These are phyloP conservation scores for Trypoxylus dichotomus DNA, from an alignment of 1,140 invertebrate genomes.

Conservation along the genomic window DNA sequence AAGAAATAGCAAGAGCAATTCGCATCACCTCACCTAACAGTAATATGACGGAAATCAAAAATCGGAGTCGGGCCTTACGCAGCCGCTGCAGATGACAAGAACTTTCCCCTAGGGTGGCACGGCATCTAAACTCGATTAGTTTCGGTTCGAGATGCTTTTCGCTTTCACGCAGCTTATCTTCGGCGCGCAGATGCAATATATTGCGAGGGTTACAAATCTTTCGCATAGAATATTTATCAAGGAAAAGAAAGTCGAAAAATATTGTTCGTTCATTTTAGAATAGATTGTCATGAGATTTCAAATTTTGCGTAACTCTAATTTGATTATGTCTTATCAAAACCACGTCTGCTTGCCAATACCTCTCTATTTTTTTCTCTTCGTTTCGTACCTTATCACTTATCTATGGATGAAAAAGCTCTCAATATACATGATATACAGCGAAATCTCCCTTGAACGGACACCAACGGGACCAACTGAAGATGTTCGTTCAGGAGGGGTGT, in stretches of 20 bases:
- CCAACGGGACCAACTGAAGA: too few relatives aligned
- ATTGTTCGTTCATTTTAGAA: too few relatives aligned
- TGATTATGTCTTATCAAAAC: too few relatives aligned
- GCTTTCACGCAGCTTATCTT: neutral
- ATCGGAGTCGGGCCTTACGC: neutral
- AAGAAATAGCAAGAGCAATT: neutral
- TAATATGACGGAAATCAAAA: neutral
- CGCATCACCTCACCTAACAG: neutral
- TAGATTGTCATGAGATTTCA: too few relatives aligned
- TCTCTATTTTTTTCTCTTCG: too few relatives aligned
- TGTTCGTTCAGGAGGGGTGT: too few relatives aligned
- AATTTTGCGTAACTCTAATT: neutral
- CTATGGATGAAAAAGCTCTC: too few relatives aligned
- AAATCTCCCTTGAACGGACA: too few relatives aligned
- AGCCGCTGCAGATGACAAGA: neutral
- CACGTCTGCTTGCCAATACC: too few relatives aligned
- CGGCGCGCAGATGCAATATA: neutral
- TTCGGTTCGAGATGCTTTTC: neutral
- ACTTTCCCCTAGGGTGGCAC: neutral
- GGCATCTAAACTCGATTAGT: neutral
- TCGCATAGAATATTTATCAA: neutral
- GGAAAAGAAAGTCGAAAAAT: too few relatives aligned
- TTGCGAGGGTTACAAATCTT: neutral
- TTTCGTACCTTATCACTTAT: too few relatives aligned
- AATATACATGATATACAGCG: too few relatives aligned